Conservation (phyloP, 2,113 vertebrate genomes). For the Ammodytes marinus region DNA sequence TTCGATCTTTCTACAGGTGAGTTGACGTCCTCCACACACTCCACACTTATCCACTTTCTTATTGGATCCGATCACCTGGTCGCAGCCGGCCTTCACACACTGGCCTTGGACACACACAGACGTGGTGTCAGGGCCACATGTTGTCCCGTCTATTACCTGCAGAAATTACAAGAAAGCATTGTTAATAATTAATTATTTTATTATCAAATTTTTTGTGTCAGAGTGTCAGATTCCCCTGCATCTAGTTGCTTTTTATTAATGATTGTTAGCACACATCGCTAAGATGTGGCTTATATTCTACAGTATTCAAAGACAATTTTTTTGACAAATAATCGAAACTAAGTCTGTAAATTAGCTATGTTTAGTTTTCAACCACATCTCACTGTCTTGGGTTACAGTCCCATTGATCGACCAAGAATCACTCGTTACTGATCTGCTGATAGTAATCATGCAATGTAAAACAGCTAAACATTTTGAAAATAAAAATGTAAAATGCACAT, state of each 20-base stretch:
- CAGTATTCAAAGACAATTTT: neutral
- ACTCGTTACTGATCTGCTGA: no score
- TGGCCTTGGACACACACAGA: conserved; percentile 96
- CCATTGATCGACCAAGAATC: no score
- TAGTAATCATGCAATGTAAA: no score
- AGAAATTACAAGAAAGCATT: neutral
- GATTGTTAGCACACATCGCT: neutral
- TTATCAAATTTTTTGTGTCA: neutral
- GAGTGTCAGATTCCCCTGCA: neutral
- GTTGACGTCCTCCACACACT: conserved; percentile 91
- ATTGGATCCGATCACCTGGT: conserved; percentile 93
- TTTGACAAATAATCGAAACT: neutral
- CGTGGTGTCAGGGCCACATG: conserved; percentile 94
- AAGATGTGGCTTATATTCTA: neutral
- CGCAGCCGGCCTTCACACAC: conserved; percentile 97
- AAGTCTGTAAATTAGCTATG: no score
- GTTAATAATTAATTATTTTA: neutral
- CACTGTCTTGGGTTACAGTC: no score
- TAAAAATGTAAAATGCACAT: no score
- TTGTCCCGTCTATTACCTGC: conserved; percentile 95
- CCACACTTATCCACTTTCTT: conserved; percentile 95
- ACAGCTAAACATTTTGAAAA: no score
- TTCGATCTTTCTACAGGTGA: conserved; percentile 91
- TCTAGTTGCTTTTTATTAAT: no score
- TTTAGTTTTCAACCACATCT: no score